Percentiles rank a stretch among this genome's conserved stretches.
Conservation (phyloP, 2,113 vertebrate genomes). For the Rhabdornis inornatus region DNA sequence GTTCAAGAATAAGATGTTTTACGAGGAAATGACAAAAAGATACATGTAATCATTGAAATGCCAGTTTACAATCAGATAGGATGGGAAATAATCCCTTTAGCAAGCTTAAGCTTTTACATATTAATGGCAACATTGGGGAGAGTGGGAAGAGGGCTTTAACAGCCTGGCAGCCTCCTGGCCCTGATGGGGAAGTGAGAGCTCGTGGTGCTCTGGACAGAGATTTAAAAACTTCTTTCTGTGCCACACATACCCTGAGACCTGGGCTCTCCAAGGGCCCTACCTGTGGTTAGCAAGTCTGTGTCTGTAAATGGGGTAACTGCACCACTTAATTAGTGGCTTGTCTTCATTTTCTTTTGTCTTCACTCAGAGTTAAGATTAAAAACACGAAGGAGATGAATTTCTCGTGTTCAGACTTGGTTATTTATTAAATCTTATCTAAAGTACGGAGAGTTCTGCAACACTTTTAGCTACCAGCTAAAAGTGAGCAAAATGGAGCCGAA, state of each 20-base stretch:
- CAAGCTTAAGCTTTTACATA: constrained; percentile 83
- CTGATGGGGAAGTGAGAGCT: constrained; percentile 20
- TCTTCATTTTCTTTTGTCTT: too few relatives aligned
- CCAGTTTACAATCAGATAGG: constrained; percentile 79
- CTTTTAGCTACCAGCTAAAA: too few relatives aligned
- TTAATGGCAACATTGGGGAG: constrained; percentile 72
- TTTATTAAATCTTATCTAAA: too few relatives aligned
- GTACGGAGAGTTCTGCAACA: too few relatives aligned
- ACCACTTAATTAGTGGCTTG: too few relatives aligned
- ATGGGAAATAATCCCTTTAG: constrained; percentile 79
- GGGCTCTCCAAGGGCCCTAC: background rate
- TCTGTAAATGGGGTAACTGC: too few relatives aligned
- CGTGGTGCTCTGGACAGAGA: background rate
- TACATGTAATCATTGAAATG: constrained; percentile 77
- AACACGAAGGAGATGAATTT: too few relatives aligned
- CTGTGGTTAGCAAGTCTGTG: background rate
- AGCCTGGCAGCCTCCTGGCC: background rate
- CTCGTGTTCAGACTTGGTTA: too few relatives aligned
- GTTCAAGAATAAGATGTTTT: constrained; percentile 77
- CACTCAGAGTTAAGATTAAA: too few relatives aligned
- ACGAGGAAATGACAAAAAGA: constrained; percentile 78
- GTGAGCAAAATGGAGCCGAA: too few relatives aligned
- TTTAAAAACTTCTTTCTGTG: background rate
- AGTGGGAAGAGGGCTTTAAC: constrained; percentile 50
- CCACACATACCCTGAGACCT: background rate